phyloP scores from a whole-genome alignment of 1,140 invertebrate species.

The Physella acuta region DNA sequence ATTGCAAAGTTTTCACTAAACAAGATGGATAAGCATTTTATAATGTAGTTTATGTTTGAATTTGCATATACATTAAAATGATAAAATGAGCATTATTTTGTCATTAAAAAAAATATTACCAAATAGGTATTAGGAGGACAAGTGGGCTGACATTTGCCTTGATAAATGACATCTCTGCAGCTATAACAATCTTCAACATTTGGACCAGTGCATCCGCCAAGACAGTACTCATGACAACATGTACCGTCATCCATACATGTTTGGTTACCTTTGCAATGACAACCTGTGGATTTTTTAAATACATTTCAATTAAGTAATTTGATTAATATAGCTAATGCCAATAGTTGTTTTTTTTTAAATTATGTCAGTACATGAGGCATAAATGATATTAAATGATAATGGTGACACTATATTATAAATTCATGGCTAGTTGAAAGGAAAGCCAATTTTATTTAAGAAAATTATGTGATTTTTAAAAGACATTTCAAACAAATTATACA shows the following conservation, averaged over 20 bases:
- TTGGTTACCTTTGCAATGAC: not conserved
- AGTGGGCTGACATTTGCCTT: conserved; percentile 67
- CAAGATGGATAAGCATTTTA: no score
- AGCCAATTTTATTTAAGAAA: no score
- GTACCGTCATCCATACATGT: conserved; percentile 21
- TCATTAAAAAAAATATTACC: no score
- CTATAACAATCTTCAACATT: conserved; percentile 69
- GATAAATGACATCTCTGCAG: conserved; percentile 70
- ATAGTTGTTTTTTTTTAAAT: not conserved
- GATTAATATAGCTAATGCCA: not conserved
- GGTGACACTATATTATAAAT: no score
- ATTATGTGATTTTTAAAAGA: not conserved
- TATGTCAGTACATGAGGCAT: not conserved
- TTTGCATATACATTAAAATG: no score
- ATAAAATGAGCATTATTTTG: no score
- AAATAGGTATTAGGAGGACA: conserved; percentile 73
- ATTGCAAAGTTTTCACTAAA: no score
- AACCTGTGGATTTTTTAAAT: conserved; percentile 1
- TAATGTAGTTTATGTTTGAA: no score
- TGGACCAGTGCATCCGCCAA: conserved; percentile 77
- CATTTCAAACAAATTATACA: no score
- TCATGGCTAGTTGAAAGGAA: no score
- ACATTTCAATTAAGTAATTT: not conserved
- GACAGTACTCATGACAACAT: conserved; percentile 81
- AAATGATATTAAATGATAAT: not conserved